These are phyloP conservation scores for Hyperopisus bebe DNA, from an alignment of 2,113 vertebrate genomes.

Conservation along the genomic window DNA sequence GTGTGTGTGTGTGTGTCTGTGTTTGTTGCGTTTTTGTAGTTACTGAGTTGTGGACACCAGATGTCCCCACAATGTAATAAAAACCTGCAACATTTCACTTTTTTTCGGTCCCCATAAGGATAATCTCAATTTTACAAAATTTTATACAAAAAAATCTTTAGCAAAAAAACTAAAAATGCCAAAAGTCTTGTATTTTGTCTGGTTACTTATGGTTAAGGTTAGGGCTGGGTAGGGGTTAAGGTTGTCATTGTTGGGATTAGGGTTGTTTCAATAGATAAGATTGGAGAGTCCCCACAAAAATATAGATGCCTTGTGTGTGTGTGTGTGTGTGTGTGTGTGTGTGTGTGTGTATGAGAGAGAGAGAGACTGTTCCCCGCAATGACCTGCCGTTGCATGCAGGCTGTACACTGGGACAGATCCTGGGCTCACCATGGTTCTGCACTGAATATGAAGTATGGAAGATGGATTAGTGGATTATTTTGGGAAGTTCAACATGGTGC, in stretches of 20 bases:
- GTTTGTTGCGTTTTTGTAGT: not conserved
- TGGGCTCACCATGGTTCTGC: not conserved
- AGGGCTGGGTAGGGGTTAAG: not conserved
- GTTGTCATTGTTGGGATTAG: not conserved
- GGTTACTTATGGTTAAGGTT: not conserved
- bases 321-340: not conserved
- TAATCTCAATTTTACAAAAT: not conserved
- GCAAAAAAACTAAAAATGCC: not conserved
- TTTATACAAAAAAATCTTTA: not conserved
- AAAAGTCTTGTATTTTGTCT: not conserved
- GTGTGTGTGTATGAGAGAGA: too few relatives aligned
- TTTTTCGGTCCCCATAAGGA: not conserved
- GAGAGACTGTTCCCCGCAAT: not conserved
- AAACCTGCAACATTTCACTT: not conserved
- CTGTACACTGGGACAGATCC: not conserved
- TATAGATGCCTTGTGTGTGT: not conserved
- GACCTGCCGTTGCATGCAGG: not conserved
- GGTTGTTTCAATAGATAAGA: not conserved
- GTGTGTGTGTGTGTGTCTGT: not conserved
- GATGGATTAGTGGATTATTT: not conserved
- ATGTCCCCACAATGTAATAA: not conserved
- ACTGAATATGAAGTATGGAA: not conserved
- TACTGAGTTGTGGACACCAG: not conserved
- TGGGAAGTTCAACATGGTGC: not conserved
- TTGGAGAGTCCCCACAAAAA: not conserved